Evolutionary conservation across 1,140 invertebrate genomes (phyloP), one percentile per base, ranked within the genome.

Genomic region (Drosophila persimilis): DNA sequence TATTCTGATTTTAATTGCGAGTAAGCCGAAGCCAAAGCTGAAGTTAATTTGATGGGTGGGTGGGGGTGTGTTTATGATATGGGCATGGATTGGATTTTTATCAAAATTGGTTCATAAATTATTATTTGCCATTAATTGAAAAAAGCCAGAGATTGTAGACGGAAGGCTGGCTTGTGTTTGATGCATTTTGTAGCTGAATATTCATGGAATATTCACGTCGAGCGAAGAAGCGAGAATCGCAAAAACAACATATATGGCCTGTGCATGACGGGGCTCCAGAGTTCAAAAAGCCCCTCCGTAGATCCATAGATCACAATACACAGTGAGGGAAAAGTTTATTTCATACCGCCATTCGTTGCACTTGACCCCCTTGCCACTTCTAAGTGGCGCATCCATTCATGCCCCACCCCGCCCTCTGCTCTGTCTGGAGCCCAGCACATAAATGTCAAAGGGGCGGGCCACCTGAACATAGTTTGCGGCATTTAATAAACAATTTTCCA

Each of bases 401-500:
- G 31, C 39, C 29, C 39, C 48, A 13, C 15, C 26, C 46, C 29
- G 9, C 45, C 24, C 64, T 7, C 6, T 22, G 6, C 64, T 7
- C 6, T 22, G 6, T 41, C 48, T 41, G 41, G 58, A 22, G 20
- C 2, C 8, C 29, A 15, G 1, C 59, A 55, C 51, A 71, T 85
- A 61, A 85, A 80, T 85, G 80, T 73, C 80, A 73, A 65, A 62
- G 46, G 63, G 47, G 43, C 60, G 35, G 3, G 24, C 55, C 62
- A 66, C 51, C 57, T 70, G 24, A 48, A 71, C 59, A 71, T 81
- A 70, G 71, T 86, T 86, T 20, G 65, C 64, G 77, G 77, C 72
- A 74, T 85, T 85, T 86, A 86, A 73, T 74, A 73, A 86, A 77
- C 77, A 73, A 77, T 84, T 76, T 39, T 84, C 44, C 44, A 71